These are phyloP conservation scores for Rhynchophorus ferrugineus DNA, from an alignment of 1,140 invertebrate species.

Conservation along the genomic window DNA sequence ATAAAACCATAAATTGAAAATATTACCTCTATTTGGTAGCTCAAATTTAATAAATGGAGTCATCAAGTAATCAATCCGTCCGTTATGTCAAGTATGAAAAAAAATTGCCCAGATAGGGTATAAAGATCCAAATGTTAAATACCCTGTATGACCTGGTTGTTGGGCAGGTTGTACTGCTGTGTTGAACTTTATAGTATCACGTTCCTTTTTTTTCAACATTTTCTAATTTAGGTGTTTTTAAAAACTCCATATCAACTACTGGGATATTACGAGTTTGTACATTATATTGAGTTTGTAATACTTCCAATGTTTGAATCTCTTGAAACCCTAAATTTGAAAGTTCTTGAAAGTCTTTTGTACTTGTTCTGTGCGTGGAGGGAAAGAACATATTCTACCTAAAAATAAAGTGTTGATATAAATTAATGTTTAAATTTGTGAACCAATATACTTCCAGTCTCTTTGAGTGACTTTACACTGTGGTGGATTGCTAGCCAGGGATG, in stretches of 20 bases:
- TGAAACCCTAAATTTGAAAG: slow-evolving; percentile 67
- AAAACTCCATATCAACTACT: slow-evolving; percentile 58
- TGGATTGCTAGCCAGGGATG: slow-evolving; percentile 88
- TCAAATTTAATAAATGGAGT: too few species aligned
- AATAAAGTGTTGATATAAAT: too few species aligned
- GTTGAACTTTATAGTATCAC: slow-evolving; percentile 51
- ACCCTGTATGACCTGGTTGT: slow-evolving; percentile 88
- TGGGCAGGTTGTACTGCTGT: slow-evolving; percentile 59
- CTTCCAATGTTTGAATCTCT: slow-evolving; percentile 81
- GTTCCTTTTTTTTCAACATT: slow-evolving; percentile 42
- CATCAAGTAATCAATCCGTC: too few species aligned
- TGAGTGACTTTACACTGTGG: slow-evolving; percentile 64
- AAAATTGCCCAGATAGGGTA: slow-evolving; percentile 48
- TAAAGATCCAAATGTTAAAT: slow-evolving; percentile 83
- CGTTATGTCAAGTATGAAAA: too few species aligned
- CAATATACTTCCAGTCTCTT: slow-evolving; percentile 59
- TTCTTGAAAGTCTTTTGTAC: slow-evolving; percentile 76
- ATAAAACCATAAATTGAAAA: too few species aligned
- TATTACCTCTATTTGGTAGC: too few species aligned
- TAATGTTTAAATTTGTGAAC: too few species aligned
- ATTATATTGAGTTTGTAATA: slow-evolving; percentile 74
- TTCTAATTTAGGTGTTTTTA: slow-evolving; percentile 29
- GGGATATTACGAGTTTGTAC: slow-evolving; percentile 66
- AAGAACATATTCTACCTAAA: slow-evolving; percentile 73
- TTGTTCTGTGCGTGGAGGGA: slow-evolving; percentile 98